Conservation (phyloP, 1,140 invertebrate species). For the Bombyx mori region ASM3026992v2 NC_085115.1:1392001-1392500, state of each 20-base stretch:
- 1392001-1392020: slow-evolving; percentile 35
- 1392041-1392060: too few relatives aligned
- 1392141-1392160: slow-evolving; percentile 57
- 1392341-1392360: slow-evolving; percentile 50
- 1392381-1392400: slow-evolving; percentile 52
- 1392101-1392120: slow-evolving; percentile 30
- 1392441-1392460: not conserved
- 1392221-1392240: slow-evolving; percentile 38
- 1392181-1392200: slow-evolving; percentile 35
- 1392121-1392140: slow-evolving; percentile 52
- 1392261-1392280: slow-evolving; percentile 13
- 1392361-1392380: slow-evolving; percentile 50
- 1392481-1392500: not conserved
- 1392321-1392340: slow-evolving; percentile 35
- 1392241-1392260: slow-evolving; percentile 2
- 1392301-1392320: slow-evolving; percentile 52
- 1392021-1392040: slow-evolving; percentile 22
- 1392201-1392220: slow-evolving; percentile 27
- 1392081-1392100: too few relatives aligned
- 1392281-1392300: slow-evolving; percentile 44
- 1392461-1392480: not conserved
- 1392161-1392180: slow-evolving; percentile 58
- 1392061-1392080: too few relatives aligned
- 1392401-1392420: slow-evolving; percentile 46
- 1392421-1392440: slow-evolving; percentile 20